Evolutionary conservation across 2,888 invertebrate species (phyloP), one percentile per base, ranked within the genome.

Genomic region (Agrochola macilenta): DNA sequence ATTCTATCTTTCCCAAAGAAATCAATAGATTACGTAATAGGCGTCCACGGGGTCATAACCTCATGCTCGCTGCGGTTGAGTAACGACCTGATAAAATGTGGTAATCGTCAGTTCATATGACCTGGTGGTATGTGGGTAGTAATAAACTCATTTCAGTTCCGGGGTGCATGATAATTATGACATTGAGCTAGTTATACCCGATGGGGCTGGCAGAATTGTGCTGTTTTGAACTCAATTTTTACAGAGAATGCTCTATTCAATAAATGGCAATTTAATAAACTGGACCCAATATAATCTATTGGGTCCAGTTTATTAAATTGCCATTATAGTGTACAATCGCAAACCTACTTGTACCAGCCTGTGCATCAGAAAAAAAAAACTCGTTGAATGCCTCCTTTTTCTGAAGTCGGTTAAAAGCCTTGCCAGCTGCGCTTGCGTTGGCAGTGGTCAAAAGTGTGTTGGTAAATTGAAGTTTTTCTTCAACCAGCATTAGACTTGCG

Each of bases 1-100:
- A 79, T 76, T 64, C 30, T 17, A 69, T 66, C 71, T 54, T 68
- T 68, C 63, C 46, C 43, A 30, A 69, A 81, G 81, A 78, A 83
- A 83, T 83, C 83, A 69, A 83, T 83, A 84, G 17, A 52, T 81
- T 78, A 74, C 81, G 81, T 84, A 35, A 35, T 35, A 58, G 70
- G 60, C 80, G 71, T 23, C 14, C 52, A 35, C 12, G 66, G 76
- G 81, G 81, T 83, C 73, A 73, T 73, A 77, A 73, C 83, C 76
- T 64, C 43, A 69, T 14, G n/a, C 69, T 35, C 26, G 35, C 1
- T 5, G 2, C 61, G 68, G 74, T 80, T 82, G 68, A 71, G 68
- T 76, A 80, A 75, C 66, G 52, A 14, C 5, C 70, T 52, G 54
- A 61, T 76, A 57, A 35, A 54, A 58, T 83, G 58, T 64, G 20